These are phyloP conservation scores for Invenusta paracnida DNA, from an alignment of 2,888 invertebrate species.

Conservation along the genomic window DNA sequence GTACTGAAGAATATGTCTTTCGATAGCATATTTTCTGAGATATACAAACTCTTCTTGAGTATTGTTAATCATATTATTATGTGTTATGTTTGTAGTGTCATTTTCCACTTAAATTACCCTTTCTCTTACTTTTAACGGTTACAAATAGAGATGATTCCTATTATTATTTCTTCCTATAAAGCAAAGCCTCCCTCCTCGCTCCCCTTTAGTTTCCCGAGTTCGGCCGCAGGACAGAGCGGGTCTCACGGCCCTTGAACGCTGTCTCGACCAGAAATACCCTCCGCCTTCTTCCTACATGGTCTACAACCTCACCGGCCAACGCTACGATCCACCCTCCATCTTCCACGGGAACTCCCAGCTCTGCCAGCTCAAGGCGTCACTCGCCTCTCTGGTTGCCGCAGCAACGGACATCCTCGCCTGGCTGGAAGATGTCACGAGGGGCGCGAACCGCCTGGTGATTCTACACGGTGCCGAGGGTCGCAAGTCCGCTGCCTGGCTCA, in stretches of 20 bases:
- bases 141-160: too few relatives aligned
- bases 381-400: background rate
- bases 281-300: conserved; percentile 74
- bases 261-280: conserved; percentile 69
- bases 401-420: background rate
- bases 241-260: conserved; percentile 80
- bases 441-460: background rate
- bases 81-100: too few relatives aligned
- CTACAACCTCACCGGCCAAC: conserved; percentile 70
- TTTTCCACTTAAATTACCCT: too few relatives aligned
- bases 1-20: too few relatives aligned
- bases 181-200: too few relatives aligned
- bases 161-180: too few relatives aligned
- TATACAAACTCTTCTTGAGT: too few relatives aligned
- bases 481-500: background rate
- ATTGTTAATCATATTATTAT: too few relatives aligned
- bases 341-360: background rate
- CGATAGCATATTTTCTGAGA: too few relatives aligned
- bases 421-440: background rate
- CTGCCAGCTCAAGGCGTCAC: background rate
- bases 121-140: too few relatives aligned
- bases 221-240: conserved; percentile 84
- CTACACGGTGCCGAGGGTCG: background rate
- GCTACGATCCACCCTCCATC: background rate
- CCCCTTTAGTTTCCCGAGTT: conserved; percentile 81